phyloP scores from a whole-genome alignment of 2,888 invertebrate genomes.

The Sphaerophoria rueppellii region DNA sequence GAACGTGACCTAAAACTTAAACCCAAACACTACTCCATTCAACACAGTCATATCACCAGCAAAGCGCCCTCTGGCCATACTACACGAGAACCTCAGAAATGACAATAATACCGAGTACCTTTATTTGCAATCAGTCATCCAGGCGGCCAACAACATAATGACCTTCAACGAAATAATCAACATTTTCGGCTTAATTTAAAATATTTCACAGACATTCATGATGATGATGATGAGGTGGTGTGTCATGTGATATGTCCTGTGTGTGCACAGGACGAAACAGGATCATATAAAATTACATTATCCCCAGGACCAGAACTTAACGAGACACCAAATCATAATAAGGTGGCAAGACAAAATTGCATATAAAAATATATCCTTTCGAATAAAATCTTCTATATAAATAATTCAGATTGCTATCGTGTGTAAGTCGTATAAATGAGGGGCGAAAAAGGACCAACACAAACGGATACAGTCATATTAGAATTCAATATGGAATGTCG shows the following conservation, averaged over 20 bases:
- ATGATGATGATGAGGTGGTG: neutral
- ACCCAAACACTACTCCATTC: neutral
- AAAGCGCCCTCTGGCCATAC: too few species aligned
- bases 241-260: neutral
- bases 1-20: conserved; percentile 50
- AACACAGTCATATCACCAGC: too few species aligned
- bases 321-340: conserved; percentile 21
- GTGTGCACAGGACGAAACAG: too few species aligned
- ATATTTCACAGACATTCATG: neutral
- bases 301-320: neutral
- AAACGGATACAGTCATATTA: conserved; percentile 14
- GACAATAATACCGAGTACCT: too few species aligned
- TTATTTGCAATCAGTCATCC: conserved; percentile 4
- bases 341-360: neutral
- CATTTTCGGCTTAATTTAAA: conserved; percentile 33
- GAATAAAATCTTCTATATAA: conserved; percentile 36
- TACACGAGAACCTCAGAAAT: too few species aligned
- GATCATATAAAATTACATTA: neutral
- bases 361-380: conserved; percentile 32
- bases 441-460: conserved; percentile 5
- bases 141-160: neutral
- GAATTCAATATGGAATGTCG: conserved; percentile 22
- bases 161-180: conserved; percentile 17
- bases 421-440: conserved; percentile 4
- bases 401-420: conserved; percentile 66